phyloP scores from a whole-genome alignment of 2,113 vertebrate genomes.

The Embiotoca jacksoni region DNA sequence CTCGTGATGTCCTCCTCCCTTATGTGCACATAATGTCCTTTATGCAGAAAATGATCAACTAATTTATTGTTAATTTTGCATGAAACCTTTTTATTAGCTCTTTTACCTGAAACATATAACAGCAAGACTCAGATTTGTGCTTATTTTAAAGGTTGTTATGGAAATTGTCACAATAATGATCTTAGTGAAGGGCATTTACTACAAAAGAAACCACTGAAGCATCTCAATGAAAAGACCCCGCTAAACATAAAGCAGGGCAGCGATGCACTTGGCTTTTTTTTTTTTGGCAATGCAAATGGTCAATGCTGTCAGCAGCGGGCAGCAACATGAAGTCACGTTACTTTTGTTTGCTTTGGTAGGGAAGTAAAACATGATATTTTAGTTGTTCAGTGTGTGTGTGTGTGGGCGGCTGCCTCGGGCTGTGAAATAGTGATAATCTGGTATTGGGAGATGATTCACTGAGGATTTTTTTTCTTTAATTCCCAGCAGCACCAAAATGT shows the following conservation, averaged over 20 bases:
- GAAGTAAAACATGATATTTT: slow-evolving; percentile 32
- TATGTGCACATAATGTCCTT: not conserved
- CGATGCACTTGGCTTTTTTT: slow-evolving; percentile 2
- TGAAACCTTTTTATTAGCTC: slow-evolving; percentile 22
- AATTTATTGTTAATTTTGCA: slow-evolving; percentile 21
- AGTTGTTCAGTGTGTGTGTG: slow-evolving; percentile 21
- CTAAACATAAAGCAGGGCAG: not conserved
- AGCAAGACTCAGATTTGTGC: not conserved
- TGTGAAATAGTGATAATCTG: slow-evolving; percentile 42
- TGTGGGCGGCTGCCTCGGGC: slow-evolving; percentile 36
- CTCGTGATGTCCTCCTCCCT: slow-evolving; percentile 3
- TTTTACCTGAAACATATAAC: slow-evolving; percentile 14
- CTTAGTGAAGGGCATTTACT: slow-evolving; percentile 1
- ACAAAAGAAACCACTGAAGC: slow-evolving; percentile 22
- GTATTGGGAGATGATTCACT: slow-evolving; percentile 24
- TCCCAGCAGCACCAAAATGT: slow-evolving; percentile 7
- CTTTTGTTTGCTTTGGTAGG: slow-evolving; percentile 20
- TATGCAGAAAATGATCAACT: not conserved
- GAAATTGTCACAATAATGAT: slow-evolving; percentile 15
- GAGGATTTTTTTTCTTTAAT: slow-evolving; percentile 10
- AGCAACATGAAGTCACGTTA: slow-evolving; percentile 20
- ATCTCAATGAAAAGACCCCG: slow-evolving; percentile 21
- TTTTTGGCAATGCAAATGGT: not conserved
- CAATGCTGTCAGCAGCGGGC: slow-evolving; percentile 17
- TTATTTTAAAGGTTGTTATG: slow-evolving; percentile 44